phyloP scores from a whole-genome alignment of 2,113 vertebrate genomes.

The Gallinago jamesoni region DNA sequence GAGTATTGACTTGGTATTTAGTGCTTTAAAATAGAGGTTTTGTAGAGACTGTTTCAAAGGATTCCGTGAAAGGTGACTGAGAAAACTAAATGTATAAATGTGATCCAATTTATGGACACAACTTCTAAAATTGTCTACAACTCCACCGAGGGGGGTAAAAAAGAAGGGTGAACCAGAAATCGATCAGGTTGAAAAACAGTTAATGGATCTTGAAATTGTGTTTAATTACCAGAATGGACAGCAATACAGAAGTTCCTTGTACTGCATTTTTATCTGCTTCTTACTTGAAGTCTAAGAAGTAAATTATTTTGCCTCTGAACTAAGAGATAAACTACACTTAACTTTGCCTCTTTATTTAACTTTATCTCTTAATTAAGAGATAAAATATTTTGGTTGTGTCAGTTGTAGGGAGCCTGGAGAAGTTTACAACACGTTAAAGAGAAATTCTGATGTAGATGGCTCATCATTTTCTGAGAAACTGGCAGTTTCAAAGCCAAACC shows the following conservation, averaged over 20 bases:
- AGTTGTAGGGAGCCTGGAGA: background rate
- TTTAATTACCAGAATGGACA: background rate
- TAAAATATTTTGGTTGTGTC: background rate
- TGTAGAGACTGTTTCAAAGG: background rate
- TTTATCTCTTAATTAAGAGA: background rate
- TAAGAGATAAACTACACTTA: background rate
- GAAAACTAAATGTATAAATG: background rate
- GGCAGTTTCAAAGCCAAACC: background rate
- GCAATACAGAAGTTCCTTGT: background rate
- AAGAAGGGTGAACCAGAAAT: background rate
- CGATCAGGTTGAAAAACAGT: background rate
- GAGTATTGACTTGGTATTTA: background rate
- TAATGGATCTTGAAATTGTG: background rate
- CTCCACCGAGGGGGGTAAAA: background rate
- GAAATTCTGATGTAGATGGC: background rate
- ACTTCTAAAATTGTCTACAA: background rate
- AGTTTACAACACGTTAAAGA: background rate
- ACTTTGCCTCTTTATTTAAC: background rate
- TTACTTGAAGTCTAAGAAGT: background rate
- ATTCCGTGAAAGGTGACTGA: background rate
- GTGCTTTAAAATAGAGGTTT: background rate
- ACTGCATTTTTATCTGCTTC: background rate
- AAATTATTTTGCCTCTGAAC: background rate
- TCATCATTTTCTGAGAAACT: background rate
- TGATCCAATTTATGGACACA: background rate